Evolutionary conservation across 2,797 vertebrate species (phyloP).

Genomic region (Caiman crocodilus): DNA sequence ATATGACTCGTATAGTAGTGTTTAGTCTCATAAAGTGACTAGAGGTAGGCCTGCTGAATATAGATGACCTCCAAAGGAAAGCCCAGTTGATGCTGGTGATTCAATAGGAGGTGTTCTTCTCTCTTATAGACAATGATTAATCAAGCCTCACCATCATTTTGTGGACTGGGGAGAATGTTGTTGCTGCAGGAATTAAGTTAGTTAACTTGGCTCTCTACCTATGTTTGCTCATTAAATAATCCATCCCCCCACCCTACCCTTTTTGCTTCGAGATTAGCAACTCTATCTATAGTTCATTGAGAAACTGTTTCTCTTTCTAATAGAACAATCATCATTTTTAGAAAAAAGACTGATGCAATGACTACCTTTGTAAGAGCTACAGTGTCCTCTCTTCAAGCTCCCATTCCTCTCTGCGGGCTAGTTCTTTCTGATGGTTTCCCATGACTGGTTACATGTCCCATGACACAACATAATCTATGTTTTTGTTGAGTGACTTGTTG

Average conservation of each 20-base stretch:
- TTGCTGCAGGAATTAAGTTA: background rate
- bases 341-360: background rate
- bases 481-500: background rate
- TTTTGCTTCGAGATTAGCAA: background rate
- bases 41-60: background rate
- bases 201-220: background rate
- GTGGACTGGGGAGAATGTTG: background rate
- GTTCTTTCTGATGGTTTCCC: background rate
- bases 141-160: background rate
- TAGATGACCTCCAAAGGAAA: background rate
- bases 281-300: background rate
- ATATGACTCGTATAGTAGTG: background rate
- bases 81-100: background rate
- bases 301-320: background rate
- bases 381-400: fast-evolving
- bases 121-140: background rate
- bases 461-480: fast-evolving
- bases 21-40: background rate
- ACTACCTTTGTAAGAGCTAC: background rate
- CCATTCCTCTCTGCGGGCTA: background rate
- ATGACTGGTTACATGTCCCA: background rate
- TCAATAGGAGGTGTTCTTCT: background rate
- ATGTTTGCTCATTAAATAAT: background rate
- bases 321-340: background rate
- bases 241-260: background rate